phyloP scores from a whole-genome alignment of 2,888 invertebrate genomes.

The Leucoma salicis region DNA sequence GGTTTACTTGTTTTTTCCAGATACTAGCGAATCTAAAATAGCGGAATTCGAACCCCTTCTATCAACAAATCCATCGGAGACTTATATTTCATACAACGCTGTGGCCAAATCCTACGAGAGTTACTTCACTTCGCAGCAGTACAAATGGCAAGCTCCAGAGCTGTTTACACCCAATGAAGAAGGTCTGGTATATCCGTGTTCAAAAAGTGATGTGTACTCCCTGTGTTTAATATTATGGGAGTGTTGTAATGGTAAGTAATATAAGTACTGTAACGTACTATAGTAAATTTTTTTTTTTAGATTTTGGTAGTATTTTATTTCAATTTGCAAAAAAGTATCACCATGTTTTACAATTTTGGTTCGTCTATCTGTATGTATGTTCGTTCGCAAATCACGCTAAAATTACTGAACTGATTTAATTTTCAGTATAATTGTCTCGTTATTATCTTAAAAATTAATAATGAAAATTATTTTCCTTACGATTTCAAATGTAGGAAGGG shows the following conservation, averaged over 20 bases:
- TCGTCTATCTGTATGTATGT: too few species aligned
- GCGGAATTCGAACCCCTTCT: slow-evolving; percentile 60
- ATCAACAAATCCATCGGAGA: slow-evolving; percentile 58
- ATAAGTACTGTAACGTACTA: too few species aligned
- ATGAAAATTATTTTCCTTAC: too few species aligned
- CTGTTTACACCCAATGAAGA: slow-evolving; percentile 58
- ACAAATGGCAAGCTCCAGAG: slow-evolving; percentile 74
- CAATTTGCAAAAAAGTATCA: too few species aligned
- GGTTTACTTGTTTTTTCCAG: slow-evolving; percentile 35
- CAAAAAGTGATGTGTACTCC: slow-evolving; percentile 69
- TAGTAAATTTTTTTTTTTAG: too few species aligned
- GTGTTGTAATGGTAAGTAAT: slow-evolving; percentile 65
- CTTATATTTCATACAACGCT: slow-evolving; percentile 47
- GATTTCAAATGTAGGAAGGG: too few species aligned
- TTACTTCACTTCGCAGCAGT: slow-evolving; percentile 48
- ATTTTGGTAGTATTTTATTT: too few species aligned
- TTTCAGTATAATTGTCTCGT: too few species aligned
- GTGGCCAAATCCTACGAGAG: slow-evolving; percentile 48
- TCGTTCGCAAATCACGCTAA: too few species aligned
- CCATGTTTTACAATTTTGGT: too few species aligned
- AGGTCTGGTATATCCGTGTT: slow-evolving; percentile 59
- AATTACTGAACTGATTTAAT: too few species aligned
- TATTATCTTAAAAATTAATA: too few species aligned
- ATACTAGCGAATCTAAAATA: slow-evolving; percentile 38
- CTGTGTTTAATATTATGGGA: slow-evolving; percentile 70